Percentiles rank a stretch among this genome's conserved stretches.
These are phyloP conservation scores for Saxidomus purpurata DNA, from an alignment of 1,140 invertebrate species.

Conservation along the genomic window DNA sequence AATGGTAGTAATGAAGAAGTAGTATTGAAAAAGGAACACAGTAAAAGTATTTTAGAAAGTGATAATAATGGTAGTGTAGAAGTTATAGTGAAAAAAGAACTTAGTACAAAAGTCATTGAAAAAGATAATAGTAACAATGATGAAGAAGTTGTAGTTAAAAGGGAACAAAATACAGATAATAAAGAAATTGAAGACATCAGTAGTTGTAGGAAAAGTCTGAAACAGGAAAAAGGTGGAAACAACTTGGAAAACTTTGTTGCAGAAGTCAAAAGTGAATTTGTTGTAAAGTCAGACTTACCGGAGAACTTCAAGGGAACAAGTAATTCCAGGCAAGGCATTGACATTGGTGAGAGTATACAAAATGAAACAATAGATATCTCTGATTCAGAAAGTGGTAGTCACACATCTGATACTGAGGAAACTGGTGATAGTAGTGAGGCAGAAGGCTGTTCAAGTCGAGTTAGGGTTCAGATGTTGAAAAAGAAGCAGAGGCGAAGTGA, in stretches of 20 bases:
- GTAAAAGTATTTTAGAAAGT: too few relatives aligned
- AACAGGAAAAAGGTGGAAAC: neutral
- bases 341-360: neutral
- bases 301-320: too few relatives aligned
- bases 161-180: neutral
- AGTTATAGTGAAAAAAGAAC: too few relatives aligned
- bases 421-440: neutral
- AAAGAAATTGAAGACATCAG: neutral
- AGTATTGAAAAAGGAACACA: too few relatives aligned
- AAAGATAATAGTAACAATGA: neutral
- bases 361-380: too few relatives aligned
- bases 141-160: neutral
- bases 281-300: neutral
- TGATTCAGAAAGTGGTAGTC: neutral
- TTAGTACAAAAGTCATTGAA: neutral
- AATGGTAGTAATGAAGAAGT: neutral
- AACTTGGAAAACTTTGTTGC: neutral
- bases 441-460: neutral
- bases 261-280: neutral
- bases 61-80: neutral
- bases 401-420: neutral
- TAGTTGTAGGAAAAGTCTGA: too few relatives aligned
- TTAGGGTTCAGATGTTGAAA: constrained; percentile 22
- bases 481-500: constrained; percentile 25
- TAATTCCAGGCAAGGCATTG: too few relatives aligned